Evolutionary conservation across 2,113 vertebrate genomes (phyloP), one percentile per base, ranked within the genome.

Genomic region (Puma concolor): DNA sequence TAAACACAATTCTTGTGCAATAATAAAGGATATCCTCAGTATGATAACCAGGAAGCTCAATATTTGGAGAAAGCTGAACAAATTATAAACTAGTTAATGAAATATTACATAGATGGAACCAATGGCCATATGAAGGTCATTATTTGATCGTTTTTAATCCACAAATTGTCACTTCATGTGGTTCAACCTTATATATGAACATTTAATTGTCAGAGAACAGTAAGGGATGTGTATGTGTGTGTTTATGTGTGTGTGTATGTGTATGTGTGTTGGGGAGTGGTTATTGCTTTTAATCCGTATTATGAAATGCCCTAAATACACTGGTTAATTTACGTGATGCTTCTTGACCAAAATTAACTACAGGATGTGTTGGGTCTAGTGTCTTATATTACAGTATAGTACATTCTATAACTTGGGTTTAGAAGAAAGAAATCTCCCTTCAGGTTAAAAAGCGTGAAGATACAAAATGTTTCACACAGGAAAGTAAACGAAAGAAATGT

Each of bases 391-490:
- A 77, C 27, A 77, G 31, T 48, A 77, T 48, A 48, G 14, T 77
- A 48, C 31, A 48, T 48, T 27, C 74, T 77, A 29, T 48, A 67
- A 54, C 54, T 95, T 95, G 33, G 19, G 44, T 93, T 82, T 82
- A 69, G 57, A 74, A 92, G 33, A 94, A 96, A 95, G 36, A 91
- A 87, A 77, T 76, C 76, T 41, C 25, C 50, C 52, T 85, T 93
- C 15, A 92, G 69, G 25, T 96, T 91, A 83, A 87, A 94, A 97
- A 95, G 19, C 50, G 31, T 94, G 89, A 95, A 83, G 36, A 94
- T 52, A 84, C 50, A 91, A 96, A 98, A 74, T 95, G 38, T 88
- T 97, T 97, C 92, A 91, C 94, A 82, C 5, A 50, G 92, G 84
- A 93, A 95, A 41, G 60, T 64, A 92, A 97, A 94, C 54, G 67